phyloP scores from a whole-genome alignment of 1,140 invertebrate species.

The Phthorimaea operculella region DNA sequence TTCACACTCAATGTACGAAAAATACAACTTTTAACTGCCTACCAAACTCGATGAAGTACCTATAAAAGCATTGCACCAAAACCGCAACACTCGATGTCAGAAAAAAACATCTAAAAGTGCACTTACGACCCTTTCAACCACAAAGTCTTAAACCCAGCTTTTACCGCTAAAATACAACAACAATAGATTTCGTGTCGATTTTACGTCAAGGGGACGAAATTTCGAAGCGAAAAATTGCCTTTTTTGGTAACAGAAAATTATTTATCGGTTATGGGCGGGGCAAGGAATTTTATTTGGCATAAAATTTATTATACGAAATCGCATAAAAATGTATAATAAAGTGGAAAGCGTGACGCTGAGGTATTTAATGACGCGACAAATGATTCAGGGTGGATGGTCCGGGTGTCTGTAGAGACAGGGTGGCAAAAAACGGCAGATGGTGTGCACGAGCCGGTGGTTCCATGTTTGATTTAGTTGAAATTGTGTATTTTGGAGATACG shows the following conservation, averaged over 20 bases:
- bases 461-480: neutral
- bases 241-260: conserved; percentile 19
- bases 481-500: neutral
- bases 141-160: conserved; percentile 24
- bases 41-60: no score
- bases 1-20: no score
- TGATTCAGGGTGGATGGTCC: conserved; percentile 8
- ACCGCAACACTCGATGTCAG: neutral
- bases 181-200: conserved; percentile 14
- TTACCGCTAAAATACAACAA: conserved; percentile 6
- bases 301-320: conserved; percentile 45
- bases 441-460: neutral
- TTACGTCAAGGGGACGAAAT: conserved; percentile 26
- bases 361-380: conserved; percentile 48
- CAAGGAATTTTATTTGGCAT: conserved; percentile 54
- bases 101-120: neutral
- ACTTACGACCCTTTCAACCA: conserved; percentile 11
- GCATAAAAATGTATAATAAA: conserved; percentile 51
- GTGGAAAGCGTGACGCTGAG: conserved; percentile 47
- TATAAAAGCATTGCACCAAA: no score
- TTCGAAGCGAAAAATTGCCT: conserved; percentile 23
- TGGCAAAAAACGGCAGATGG: neutral
- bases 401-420: neutral
- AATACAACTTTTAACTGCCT: no score
- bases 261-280: conserved; percentile 44